Evolutionary conservation across 2,888 invertebrate species (phyloP), one percentile per base, ranked within the genome.

Genomic region (Scaptomyza parva): DNA sequence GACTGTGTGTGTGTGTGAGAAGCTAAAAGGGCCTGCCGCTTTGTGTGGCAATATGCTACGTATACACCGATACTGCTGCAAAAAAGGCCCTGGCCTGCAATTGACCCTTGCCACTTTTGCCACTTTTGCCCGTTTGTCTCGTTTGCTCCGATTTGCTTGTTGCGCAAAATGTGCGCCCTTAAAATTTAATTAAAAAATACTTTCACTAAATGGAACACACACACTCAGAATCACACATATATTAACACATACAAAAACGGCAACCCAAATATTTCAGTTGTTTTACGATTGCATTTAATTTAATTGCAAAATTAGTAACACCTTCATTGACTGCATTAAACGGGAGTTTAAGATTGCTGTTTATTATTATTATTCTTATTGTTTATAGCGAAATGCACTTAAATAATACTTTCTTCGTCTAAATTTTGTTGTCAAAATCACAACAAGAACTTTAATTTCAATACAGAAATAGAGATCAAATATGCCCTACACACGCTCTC

Each of bases 171-270:
- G 72, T 51, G 52, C 45, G 37, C 76, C 54, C 41, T 55, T 52
- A 61, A 83, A 83, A 83, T 83, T 81, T 83, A 83, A 83, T 83
- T 83, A 83, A 87, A 79, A 82, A 83, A 83, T 83, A 78, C 72
- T 76, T 85, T 72, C 78, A 76, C 86, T 64, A 81, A 85, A 82
- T 85, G 65, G 70, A 62, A 52, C 18, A 11, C 52, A 22, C 8
- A 44, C 51, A 51, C 35, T 44, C 26, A 41, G 37, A 28, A n/a
- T n/a, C 43, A 52, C 33, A 54, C 26, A 50, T 26, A 58, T 8
- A 7, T 26, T 26, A 39, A 28, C 43, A 52, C 30, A 53, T 48
- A 43, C 22, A 44, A 59, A 57, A 59, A 41, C 20, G 63, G 14
- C 12, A 26, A 2, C 28, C 39, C 40, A 82, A 85, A 69, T 60